These are phyloP conservation scores for Esox niger DNA, from an alignment of 2,113 vertebrate genomes.

Conservation along the genomic window DNA sequence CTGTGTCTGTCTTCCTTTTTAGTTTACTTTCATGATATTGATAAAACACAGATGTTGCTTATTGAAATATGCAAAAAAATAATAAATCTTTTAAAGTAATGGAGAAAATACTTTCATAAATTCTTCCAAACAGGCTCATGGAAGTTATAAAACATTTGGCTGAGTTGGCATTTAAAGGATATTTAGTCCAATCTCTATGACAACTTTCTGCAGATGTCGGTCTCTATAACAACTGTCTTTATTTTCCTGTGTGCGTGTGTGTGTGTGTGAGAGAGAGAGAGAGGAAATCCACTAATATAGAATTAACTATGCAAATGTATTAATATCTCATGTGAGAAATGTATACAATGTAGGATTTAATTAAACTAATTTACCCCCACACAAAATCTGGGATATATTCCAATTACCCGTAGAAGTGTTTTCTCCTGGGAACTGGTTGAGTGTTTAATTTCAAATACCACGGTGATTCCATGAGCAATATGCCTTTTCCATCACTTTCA, in stretches of 20 bases:
- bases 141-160: conserved; percentile 36
- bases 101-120: conserved; percentile 48
- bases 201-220: background rate
- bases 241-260: background rate
- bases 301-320: conserved; percentile 45
- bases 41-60: conserved; percentile 74
- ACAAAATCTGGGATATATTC: conserved; percentile 33
- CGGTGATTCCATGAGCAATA: no score
- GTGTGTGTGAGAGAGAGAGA: background rate
- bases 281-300: conserved; percentile 29
- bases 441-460: background rate
- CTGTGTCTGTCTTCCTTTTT: conserved; percentile 31
- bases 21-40: conserved; percentile 55
- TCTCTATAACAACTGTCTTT: no score
- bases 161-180: background rate
- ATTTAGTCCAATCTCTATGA: background rate
- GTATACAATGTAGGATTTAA: conserved; percentile 39
- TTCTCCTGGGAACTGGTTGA: conserved; percentile 40
- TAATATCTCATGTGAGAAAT: conserved; percentile 46
- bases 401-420: conserved; percentile 56
- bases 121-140: conserved; percentile 46
- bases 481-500: no score
- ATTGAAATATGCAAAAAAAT: conserved; percentile 52
- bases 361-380: conserved; percentile 48
- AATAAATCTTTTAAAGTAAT: conserved; percentile 68